Evolutionary conservation across 2,888 invertebrate genomes (phyloP), one percentile per base, ranked within the genome.

Genomic region (Ennomos fuscantarius): DNA sequence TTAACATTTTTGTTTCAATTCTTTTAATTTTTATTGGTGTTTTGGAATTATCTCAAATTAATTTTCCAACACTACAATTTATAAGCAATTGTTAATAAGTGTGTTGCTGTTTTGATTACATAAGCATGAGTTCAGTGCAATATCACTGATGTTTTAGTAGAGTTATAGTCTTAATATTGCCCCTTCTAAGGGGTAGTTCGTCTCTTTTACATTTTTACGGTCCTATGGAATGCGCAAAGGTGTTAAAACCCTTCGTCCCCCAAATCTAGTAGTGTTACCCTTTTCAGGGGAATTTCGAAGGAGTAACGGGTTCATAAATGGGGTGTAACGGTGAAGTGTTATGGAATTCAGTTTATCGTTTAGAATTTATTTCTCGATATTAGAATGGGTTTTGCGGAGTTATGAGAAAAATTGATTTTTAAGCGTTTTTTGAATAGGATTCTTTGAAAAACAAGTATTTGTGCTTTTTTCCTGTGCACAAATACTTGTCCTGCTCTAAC

Each of bases 211-310:
- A 55, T 11, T 49, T 55, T 49, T 55, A 55, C 36, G 39, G 5
- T 24, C 12, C 13, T 8, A 13, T 24, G 33, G 45, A 50, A 50
- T 35, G 50, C 24, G 56, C 39, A 31, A 55, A 56, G 50, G 56
- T 56, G 46, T 24, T 56, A 34, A n/a, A 50, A 46, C 51, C 47
- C 56, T 42, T 39, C 31, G 11, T 33, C 46, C 37, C 51, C 41
- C 52, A 51, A 57, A 51, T 56, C 56, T 56, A 56, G 42, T 47
- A 57, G 47, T 57, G 37, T 42, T 24, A 46, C 47, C 47, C 43
- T 45, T 56, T 47, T 47, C 39, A 51, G 52, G 52, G 39, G 34
- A 24, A 51, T 56, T 51, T 56, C 24, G 51, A 51, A 46, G 47
- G 49, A 50, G 24, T 24, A 24, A 24, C 24, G 24, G 24, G 24